These are phyloP conservation scores for Loris lydekkerianus DNA, from an alignment of 2,797 vertebrate genomes.

Conservation along the genomic window DNA sequence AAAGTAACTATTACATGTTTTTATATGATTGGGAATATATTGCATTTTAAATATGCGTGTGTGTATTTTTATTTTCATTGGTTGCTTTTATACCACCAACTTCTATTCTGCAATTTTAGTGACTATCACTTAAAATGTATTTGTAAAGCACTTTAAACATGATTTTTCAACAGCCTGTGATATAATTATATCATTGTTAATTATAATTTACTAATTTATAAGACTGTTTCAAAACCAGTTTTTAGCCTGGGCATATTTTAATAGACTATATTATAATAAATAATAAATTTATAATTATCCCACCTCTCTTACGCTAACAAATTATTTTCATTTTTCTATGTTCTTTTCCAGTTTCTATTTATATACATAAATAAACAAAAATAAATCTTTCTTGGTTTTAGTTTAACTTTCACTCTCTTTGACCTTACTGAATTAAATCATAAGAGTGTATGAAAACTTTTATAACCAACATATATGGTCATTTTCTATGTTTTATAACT, in stretches of 20 bases:
- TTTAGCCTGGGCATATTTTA: neutral
- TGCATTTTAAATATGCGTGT: neutral
- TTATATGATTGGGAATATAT: neutral
- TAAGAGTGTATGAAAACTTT: conserved; percentile 33
- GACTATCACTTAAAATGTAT: neutral
- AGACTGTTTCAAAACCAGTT: conserved; percentile 36
- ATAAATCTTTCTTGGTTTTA: conserved; percentile 18
- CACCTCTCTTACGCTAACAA: conserved; percentile 8
- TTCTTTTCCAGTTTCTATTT: conserved; percentile 2
- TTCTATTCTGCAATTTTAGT: conserved; percentile 43
- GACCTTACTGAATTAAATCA: conserved; percentile 36
- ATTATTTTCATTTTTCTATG: conserved; percentile 38
- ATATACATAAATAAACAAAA: neutral
- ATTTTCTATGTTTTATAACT: conserved; percentile 41
- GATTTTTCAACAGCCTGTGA: conserved; percentile 41
- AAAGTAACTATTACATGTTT: neutral
- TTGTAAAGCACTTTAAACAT: conserved; percentile 46
- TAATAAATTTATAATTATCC: conserved; percentile 27
- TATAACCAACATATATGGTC: neutral
- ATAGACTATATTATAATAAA: neutral
- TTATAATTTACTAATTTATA: conserved; percentile 47
- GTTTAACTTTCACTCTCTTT: conserved; percentile 24
- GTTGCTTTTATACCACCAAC: neutral
- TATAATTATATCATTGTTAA: conserved; percentile 34
- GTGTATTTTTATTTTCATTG: conserved; percentile 38